These are phyloP conservation scores for Oryzias woworae DNA, from an alignment of 2,113 vertebrate genomes.

Conservation along the genomic window DNA sequence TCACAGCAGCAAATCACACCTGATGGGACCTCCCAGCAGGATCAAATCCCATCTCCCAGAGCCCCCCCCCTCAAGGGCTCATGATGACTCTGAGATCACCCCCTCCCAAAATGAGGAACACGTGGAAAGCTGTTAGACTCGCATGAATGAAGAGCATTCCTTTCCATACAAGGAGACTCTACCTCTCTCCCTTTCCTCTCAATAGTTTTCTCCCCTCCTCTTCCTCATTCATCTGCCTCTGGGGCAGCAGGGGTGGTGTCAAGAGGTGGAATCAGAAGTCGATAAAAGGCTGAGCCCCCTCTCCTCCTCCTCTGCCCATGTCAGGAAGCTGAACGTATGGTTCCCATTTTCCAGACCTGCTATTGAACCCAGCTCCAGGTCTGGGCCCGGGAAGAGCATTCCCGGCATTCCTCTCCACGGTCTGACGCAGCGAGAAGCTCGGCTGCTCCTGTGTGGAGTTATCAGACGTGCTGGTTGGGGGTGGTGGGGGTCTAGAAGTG, in stretches of 20 bases:
- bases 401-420: slow-evolving; percentile 68
- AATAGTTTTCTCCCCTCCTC: slow-evolving; percentile 28
- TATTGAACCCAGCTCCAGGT: slow-evolving; percentile 51
- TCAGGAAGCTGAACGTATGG: slow-evolving; percentile 53
- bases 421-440: slow-evolving; percentile 60
- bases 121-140: slow-evolving; percentile 52
- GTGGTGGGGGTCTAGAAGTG: slow-evolving; percentile 43
- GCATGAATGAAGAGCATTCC: slow-evolving; percentile 69
- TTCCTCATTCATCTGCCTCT: slow-evolving; percentile 44
- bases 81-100: slow-evolving; percentile 49
- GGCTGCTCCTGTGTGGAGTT: slow-evolving; percentile 43
- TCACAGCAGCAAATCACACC: too few relatives aligned
- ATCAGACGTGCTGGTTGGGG: slow-evolving; percentile 12
- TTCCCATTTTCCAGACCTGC: slow-evolving; percentile 63
- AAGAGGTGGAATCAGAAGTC: slow-evolving; percentile 35
- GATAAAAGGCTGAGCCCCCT: slow-evolving; percentile 24
- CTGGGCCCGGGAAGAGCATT: slow-evolving; percentile 59
- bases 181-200: slow-evolving; percentile 22
- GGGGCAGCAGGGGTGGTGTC: slow-evolving; percentile 16
- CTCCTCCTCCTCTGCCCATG: slow-evolving; percentile 35
- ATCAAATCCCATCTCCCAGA: slow-evolving; percentile 27
- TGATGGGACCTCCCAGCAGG: slow-evolving; percentile 13
- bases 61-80: slow-evolving; percentile 1
- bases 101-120: slow-evolving; percentile 61
- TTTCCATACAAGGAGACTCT: slow-evolving; percentile 64